Evolutionary conservation across 2,888 invertebrate genomes (phyloP), one percentile per base, ranked within the genome.

Genomic region (Caenorhabditis angaria): DNA sequence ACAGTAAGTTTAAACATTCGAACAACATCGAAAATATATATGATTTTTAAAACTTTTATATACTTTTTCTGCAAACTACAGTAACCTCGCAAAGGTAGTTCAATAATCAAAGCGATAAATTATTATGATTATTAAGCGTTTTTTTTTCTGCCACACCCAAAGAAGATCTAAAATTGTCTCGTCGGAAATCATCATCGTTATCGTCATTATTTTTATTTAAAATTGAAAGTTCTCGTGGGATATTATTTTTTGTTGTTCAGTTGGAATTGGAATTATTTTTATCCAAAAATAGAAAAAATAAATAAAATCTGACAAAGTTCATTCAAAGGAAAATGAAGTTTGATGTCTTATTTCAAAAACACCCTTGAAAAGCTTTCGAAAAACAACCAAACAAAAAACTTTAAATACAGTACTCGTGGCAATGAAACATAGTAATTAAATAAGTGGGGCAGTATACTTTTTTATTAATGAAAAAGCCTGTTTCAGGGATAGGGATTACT

Each of bases 71-170:
- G n/a, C n/a, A n/a, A n/a, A n/a, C n/a, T n/a, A n/a, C n/a, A n/a
- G n/a, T n/a, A n/a, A n/a, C n/a, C n/a, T n/a, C n/a, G n/a, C n/a
- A n/a, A n/a, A n/a, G n/a, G n/a, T n/a, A 41, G 41, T 41, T 41
- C 18, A 14, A 14, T 41, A 41, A 12, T 6, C 6, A 12, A 10
- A 41, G 18, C 14, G 14, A 41, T 41, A 41, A 41, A 41, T 41
- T 14, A 41, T 41, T 3, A 41, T 41, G 41, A 41, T 41, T 41
- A 41, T 32, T 32, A 32, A 32, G 32, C 32, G 10, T 41, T 41
- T 41, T n/a, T n/a, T n/a, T n/a, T n/a, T n/a, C n/a, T 41, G 41
- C 41, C 41, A 41, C 41, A 41, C 41, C 41, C 41, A 41, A n/a
- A n/a, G n/a, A n/a, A n/a, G n/a, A 41, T 41, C 41, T 6, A 41